Evolutionary conservation across 2,888 invertebrate genomes (phyloP).

Genomic region (Steinernema hermaphroditum): DNA sequence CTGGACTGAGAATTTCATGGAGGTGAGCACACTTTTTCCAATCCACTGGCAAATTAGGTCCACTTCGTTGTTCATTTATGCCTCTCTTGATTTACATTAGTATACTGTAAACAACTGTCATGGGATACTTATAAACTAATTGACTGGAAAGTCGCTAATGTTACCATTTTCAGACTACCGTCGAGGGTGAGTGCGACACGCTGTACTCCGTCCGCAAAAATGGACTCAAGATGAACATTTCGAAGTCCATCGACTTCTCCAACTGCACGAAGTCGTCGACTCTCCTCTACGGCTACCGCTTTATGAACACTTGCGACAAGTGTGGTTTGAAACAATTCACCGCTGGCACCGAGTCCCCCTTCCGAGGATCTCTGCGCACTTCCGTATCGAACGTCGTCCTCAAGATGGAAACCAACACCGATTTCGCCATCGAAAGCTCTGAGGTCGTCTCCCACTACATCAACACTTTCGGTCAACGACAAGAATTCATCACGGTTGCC

Average conservation of each 20-base stretch:
- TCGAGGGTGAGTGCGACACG: slow-evolving; percentile 61
- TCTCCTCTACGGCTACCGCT: slow-evolving; percentile 43
- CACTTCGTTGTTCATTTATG: no score
- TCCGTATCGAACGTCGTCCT: slow-evolving; percentile 19
- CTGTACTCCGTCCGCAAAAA: slow-evolving; percentile 43
- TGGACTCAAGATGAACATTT: slow-evolving; percentile 28
- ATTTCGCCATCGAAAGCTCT: neutral
- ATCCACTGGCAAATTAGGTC: no score
- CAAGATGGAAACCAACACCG: neutral
- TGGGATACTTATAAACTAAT: no score
- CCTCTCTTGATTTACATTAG: no score
- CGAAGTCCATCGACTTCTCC: slow-evolving; percentile 68
- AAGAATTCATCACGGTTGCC: neutral
- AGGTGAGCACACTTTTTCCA: slow-evolving; percentile 34
- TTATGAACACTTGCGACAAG: slow-evolving; percentile 35
- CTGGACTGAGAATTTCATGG: slow-evolving; percentile 35
- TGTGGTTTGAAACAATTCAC: slow-evolving; percentile 25
- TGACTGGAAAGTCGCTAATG: no score
- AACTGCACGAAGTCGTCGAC: slow-evolving; percentile 64
- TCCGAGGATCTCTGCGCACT: slow-evolving; percentile 21
- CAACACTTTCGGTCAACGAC: neutral
- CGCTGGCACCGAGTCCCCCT: slow-evolving; percentile 35
- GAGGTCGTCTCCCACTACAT: neutral
- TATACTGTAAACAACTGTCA: no score
- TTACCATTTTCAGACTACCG: slow-evolving; percentile 43